Conservation (phyloP, 1,140 invertebrate genomes). For the Cydia fagiglandana region DNA sequence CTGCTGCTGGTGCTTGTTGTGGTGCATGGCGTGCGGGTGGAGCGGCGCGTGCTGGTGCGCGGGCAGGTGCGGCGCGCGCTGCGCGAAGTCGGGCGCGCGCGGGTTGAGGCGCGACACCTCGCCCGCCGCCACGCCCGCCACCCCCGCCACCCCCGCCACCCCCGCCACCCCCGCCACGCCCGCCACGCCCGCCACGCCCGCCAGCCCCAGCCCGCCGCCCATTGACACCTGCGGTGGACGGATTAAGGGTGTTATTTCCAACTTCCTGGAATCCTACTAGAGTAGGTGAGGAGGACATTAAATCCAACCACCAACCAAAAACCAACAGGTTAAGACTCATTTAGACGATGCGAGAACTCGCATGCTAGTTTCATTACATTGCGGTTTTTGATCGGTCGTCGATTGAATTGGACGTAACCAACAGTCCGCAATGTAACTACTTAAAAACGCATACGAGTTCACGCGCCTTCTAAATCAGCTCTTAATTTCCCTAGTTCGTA, state of each 20-base stretch:
- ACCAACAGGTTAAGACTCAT: too few species aligned
- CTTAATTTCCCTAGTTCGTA: too few species aligned
- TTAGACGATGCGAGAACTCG: too few species aligned
- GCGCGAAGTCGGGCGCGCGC: slow-evolving; percentile 89
- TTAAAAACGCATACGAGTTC: too few species aligned
- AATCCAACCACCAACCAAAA: too few species aligned
- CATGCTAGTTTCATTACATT: too few species aligned
- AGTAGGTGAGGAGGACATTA: too few species aligned
- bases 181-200: slow-evolving; percentile 79
- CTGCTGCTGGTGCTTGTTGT: slow-evolving; percentile 68
- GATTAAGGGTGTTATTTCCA: not conserved
- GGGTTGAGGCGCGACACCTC: slow-evolving; percentile 90
- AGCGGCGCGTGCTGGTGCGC: slow-evolving; percentile 70
- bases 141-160: slow-evolving; percentile 67
- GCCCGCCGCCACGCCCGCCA: slow-evolving; percentile 34
- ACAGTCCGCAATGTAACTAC: too few species aligned
- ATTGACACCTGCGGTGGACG: slow-evolving; percentile 53
- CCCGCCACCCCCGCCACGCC: slow-evolving; percentile 81
- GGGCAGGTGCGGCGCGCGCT: slow-evolving; percentile 73
- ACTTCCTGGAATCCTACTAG: too few species aligned
- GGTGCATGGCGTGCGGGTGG: slow-evolving; percentile 51
- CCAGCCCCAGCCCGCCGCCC: slow-evolving; percentile 66
- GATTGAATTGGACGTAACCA: too few species aligned
- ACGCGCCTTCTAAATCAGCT: too few species aligned
- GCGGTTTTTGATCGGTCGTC: too few species aligned